A percentile compares a stretch with the other conserved stretches of the same genome.
Conservation (phyloP, 2,888 invertebrate species). For the Mactromeris polynyma region DNA sequence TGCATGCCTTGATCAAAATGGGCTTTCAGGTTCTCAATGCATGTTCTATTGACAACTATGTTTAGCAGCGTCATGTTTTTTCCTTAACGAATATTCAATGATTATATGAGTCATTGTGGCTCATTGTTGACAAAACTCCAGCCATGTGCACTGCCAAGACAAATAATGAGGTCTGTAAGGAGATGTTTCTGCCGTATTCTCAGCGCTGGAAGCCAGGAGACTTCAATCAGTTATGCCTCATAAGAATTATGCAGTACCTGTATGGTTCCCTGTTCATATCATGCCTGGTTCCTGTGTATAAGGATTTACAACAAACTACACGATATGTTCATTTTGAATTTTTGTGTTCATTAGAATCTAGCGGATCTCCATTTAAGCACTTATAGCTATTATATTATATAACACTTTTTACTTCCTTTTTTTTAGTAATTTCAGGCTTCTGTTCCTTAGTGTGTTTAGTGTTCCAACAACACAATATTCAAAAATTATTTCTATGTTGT, state of each 20-base stretch:
- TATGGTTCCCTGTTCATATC: not conserved
- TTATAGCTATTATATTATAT: not conserved
- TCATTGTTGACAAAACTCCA: slow-evolving; percentile 82
- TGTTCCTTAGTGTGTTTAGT: not conserved
- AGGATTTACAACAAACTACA: not conserved
- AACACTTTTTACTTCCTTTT: not conserved
- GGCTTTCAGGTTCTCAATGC: too few relatives aligned
- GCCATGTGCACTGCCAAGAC: slow-evolving; percentile 85
- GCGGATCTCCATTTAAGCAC: not conserved
- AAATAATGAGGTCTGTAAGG: slow-evolving; percentile 79
- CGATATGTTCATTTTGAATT: not conserved
- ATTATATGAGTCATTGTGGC: slow-evolving; percentile 84
- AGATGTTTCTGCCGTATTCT: slow-evolving; percentile 67
- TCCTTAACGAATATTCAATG: slow-evolving; percentile 81
- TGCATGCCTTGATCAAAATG: too few relatives aligned
- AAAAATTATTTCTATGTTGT: too few relatives aligned
- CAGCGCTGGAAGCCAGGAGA: slow-evolving; percentile 52
- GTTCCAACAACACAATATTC: not conserved
- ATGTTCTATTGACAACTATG: too few relatives aligned
- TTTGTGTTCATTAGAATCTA: not conserved
- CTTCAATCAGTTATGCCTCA: slow-evolving; percentile 57
- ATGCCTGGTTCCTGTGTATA: not conserved
- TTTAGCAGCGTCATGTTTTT: too few relatives aligned
- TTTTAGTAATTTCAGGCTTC: not conserved
- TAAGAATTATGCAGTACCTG: slow-evolving; percentile 23